These are phyloP conservation scores for Lycophotia porphyrea DNA, from an alignment of 2,888 invertebrate species.

Conservation along the genomic window DNA sequence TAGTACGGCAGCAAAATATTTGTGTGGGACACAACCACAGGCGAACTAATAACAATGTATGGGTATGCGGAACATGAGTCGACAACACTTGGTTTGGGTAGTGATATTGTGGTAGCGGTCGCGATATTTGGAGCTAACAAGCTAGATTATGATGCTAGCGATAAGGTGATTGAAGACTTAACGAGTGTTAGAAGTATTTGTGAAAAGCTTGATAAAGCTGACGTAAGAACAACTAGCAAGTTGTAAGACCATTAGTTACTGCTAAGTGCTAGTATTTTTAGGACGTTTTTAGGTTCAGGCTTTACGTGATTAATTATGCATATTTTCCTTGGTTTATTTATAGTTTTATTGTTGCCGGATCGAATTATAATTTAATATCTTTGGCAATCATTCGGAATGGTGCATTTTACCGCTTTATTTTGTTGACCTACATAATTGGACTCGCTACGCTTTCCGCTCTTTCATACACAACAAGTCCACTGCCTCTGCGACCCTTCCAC, in stretches of 20 bases:
- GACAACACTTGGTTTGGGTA: constrained; percentile 57
- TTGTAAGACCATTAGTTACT: constrained; percentile 12
- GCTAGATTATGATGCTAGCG: constrained; percentile 12
- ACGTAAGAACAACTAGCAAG: background rate
- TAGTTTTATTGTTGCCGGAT: background rate
- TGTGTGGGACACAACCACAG: constrained; percentile 58
- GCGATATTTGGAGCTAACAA: constrained; percentile 34
- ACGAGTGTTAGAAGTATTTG: constrained; percentile 6
- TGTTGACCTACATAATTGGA: constrained; percentile 11
- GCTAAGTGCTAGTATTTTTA: constrained; percentile 16
- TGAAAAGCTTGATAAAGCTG: constrained; percentile 28
- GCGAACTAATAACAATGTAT: constrained; percentile 59
- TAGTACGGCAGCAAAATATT: constrained; percentile 57
- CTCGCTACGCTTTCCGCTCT: constrained; percentile 59
- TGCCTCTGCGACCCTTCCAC: constrained; percentile 72
- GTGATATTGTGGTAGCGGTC: constrained; percentile 15
- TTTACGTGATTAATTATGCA: background rate
- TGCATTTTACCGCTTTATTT: background rate
- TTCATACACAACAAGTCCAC: constrained; percentile 47
- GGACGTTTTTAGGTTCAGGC: background rate
- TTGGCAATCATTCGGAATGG: background rate
- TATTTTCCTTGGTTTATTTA: background rate
- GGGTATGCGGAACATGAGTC: constrained; percentile 66
- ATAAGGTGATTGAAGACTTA: constrained; percentile 19
- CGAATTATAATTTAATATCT: background rate